Evolutionary conservation across 2,888 invertebrate genomes (phyloP).

Genomic region (Tyria jacobaeae): DNA sequence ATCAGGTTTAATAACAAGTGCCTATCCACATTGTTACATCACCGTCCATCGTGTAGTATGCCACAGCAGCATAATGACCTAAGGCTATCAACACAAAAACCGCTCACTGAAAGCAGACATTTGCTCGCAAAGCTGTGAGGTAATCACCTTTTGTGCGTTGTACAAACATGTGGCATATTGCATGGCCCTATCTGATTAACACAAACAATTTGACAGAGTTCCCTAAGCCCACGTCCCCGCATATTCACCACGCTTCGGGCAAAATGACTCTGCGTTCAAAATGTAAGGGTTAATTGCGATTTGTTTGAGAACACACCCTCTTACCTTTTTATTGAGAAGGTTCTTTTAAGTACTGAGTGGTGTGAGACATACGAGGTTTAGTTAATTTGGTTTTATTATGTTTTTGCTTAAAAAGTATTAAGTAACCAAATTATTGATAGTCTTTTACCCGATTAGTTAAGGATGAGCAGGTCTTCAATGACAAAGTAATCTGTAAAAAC

Average conservation of each 20-base stretch:
- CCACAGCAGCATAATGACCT: slow-evolving; percentile 24
- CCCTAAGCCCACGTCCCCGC: slow-evolving; percentile 11
- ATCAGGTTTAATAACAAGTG: background rate
- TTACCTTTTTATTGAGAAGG: slow-evolving; percentile 43
- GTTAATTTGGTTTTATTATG: background rate
- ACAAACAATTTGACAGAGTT: slow-evolving; percentile 71
- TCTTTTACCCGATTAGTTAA: no score
- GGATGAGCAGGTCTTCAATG: no score
- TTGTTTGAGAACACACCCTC: slow-evolving; percentile 64
- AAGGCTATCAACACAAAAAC: slow-evolving; percentile 30
- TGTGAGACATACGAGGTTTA: slow-evolving; percentile 1
- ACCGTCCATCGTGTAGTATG: slow-evolving; percentile 2
- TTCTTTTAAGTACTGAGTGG: slow-evolving; percentile 31
- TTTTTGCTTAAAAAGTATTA: background rate
- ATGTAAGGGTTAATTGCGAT: slow-evolving; percentile 72
- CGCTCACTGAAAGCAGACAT: slow-evolving; percentile 50
- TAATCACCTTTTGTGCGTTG: slow-evolving; percentile 60
- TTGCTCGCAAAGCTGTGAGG: slow-evolving; percentile 54
- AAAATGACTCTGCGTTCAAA: slow-evolving; percentile 52
- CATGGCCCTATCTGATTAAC: slow-evolving; percentile 76
- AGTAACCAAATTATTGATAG: background rate
- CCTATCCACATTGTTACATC: background rate
- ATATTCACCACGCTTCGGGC: slow-evolving; percentile 49
- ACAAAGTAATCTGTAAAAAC: no score
- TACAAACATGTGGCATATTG: slow-evolving; percentile 80